Base-by-base conservation (phyloP, 2,113 vertebrate species). In the Petrocephalus microphthalmus region DNA sequence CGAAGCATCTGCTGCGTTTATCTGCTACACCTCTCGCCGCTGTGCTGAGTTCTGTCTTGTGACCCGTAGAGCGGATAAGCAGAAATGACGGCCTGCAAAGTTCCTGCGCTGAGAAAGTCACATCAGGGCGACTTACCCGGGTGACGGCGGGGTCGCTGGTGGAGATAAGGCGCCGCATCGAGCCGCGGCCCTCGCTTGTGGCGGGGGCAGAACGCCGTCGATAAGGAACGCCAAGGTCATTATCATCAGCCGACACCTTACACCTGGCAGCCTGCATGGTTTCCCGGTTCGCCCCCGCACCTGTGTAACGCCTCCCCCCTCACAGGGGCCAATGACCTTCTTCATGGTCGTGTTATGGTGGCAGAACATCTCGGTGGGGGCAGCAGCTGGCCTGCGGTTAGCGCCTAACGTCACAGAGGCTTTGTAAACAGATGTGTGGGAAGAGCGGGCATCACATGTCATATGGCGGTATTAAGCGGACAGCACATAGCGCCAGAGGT, bases 101-200 rank as follows among this genome's bases (percentile, higher is more conserved):
- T 91, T 92, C 92, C 90, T 92, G 93, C 92, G 91, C 91, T 93
- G 91, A 92, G 93, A 29, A 94, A 94, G 92, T 82, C 94, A 92
- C 90, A 92, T 94, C 93, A 90, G 92, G 91, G 91, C 92, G 92
- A 89, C 92, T 64, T 92, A 92, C 94, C 93, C 93, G 94, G 93
- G 92, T 92, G 93, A 94, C 93, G 90, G 90, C 94, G 22, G 67
- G 92, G 92, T 93, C 92, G 93, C 93, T 91, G 92, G 92, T 93
- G 93, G 92, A 93, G 91, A 93, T 93, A 94, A 93, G 91, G 91
- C 0, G 7, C n/a, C 4, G 11, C 11, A 47, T 17, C 4, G 45
- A 53, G 83, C 49, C 51, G 3, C n/a, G n/a, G 49, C 13, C 83
- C 82, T 52, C 22, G 11, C 10, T 33, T 19, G 29, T 7, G 45